These are phyloP conservation scores for Hirtodrosophila duncani DNA, from an alignment of 2,888 invertebrate genomes.

Conservation along the genomic window DNA sequence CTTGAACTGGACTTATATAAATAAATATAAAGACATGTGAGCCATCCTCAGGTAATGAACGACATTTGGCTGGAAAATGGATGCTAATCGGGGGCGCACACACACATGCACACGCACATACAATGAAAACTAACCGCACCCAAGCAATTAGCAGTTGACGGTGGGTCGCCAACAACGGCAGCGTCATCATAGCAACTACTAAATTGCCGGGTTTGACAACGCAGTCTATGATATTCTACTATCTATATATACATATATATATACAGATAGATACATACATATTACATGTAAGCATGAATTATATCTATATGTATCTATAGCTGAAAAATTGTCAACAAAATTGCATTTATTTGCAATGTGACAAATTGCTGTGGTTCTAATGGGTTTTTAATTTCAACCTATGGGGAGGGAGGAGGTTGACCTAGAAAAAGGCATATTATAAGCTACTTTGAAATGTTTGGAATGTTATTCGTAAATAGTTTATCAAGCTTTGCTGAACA, in stretches of 20 bases:
- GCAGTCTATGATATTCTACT: slow-evolving; percentile 9
- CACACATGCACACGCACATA: slow-evolving; percentile 4
- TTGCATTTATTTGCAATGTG: slow-evolving; percentile 9
- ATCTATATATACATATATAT: background rate
- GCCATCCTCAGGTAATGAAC: slow-evolving; percentile 23
- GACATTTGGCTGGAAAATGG: slow-evolving; percentile 10
- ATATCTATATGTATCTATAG: background rate
- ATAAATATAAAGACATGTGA: too few relatives aligned
- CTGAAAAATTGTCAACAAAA: slow-evolving; percentile 28
- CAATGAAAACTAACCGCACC: slow-evolving; percentile 36
- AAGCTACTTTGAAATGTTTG: too few relatives aligned
- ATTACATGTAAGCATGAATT: background rate
- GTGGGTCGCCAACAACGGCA: too few relatives aligned
- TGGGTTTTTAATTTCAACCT: slow-evolving; percentile 48
- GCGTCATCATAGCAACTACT: too few relatives aligned
- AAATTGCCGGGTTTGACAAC: slow-evolving; percentile 29
- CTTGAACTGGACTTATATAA: too few relatives aligned
- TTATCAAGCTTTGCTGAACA: too few relatives aligned
- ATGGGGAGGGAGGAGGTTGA: too few relatives aligned
- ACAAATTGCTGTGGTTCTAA: slow-evolving; percentile 19
- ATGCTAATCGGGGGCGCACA: slow-evolving; percentile 5
- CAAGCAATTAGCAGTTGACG: slow-evolving; percentile 29
- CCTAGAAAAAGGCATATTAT: too few relatives aligned
- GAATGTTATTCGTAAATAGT: too few relatives aligned
- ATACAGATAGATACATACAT: background rate